A percentile compares a stretch with the other conserved stretches of the same genome.
phyloP scores from a whole-genome alignment of 1,140 invertebrate species.

The Papilio dardanus region DNA sequence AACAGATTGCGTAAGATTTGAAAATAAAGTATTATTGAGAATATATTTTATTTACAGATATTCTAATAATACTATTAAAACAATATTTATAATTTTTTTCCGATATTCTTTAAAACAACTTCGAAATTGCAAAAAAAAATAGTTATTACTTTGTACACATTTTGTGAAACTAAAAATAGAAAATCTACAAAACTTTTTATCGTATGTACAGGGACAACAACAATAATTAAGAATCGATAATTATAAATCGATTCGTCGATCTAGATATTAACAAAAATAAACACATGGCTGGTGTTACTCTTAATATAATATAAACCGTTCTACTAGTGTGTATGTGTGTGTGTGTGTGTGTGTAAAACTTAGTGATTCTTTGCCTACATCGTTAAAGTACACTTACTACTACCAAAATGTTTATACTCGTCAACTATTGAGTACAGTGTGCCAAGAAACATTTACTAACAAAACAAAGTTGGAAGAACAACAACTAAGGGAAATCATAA shows the following conservation, averaged over 20 bases:
- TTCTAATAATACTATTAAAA: conserved; percentile 80
- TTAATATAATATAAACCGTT: conserved; percentile 42
- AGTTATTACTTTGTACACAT: conserved; percentile 77
- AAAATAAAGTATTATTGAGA: conserved; percentile 69
- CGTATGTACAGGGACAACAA: conserved; percentile 77
- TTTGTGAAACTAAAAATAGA: conserved; percentile 75
- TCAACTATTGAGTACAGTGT: conserved; percentile 56
- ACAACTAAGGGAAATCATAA: conserved; percentile 51
- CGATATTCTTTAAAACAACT: conserved; percentile 55
- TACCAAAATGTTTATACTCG: conserved; percentile 54
- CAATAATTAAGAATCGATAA: conserved; percentile 66
- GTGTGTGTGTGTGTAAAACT: conserved; percentile 33
- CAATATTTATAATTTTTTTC: conserved; percentile 76
- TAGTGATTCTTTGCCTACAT: conserved; percentile 38
- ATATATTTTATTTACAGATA: conserved; percentile 78
- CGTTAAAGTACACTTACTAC: conserved; percentile 53
- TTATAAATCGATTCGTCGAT: conserved; percentile 51
- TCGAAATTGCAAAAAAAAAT: conserved; percentile 62
- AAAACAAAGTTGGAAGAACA: conserved; percentile 67
- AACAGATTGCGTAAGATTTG: conserved; percentile 48
- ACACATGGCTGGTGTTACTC: conserved; percentile 45
- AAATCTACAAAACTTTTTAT: conserved; percentile 77
- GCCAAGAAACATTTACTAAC: conserved; percentile 47
- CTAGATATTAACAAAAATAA: conserved; percentile 58
- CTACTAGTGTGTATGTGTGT: conserved; percentile 37